Evolutionary conservation across 2,113 vertebrate species (phyloP).

Genomic region (Ictalurus punctatus): DNA sequence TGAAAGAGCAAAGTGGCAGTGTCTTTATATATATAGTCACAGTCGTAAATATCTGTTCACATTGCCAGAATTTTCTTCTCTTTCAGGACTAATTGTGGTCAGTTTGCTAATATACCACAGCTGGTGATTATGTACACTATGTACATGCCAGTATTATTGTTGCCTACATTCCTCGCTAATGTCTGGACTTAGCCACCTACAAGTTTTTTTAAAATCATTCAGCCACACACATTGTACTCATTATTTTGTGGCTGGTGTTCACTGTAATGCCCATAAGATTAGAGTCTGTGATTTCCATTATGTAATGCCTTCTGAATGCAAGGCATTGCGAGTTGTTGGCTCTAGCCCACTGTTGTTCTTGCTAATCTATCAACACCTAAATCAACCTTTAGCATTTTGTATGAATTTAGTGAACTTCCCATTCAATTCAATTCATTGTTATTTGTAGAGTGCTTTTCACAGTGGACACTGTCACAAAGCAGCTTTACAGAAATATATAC

Average conservation of each 20-base stretch:
- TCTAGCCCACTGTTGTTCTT: neutral
- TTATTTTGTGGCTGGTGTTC: neutral
- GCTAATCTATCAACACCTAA: neutral
- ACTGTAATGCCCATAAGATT: neutral
- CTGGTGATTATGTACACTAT: neutral
- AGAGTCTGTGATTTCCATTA: neutral
- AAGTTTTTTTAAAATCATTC: neutral
- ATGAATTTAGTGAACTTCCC: neutral
- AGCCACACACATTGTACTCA: neutral
- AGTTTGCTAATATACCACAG: neutral
- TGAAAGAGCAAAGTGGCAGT: neutral
- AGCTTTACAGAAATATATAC: too few species aligned
- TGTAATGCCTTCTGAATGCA: neutral
- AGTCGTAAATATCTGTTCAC: neutral
- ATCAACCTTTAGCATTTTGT: neutral
- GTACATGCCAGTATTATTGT: neutral
- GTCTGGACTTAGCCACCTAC: neutral
- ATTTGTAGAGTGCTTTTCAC: too few species aligned
- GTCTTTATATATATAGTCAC: neutral
- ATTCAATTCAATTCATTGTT: neutral
- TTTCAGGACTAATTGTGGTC: neutral
- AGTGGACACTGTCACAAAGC: too few species aligned
- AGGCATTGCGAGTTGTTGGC: neutral
- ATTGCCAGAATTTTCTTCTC: neutral
- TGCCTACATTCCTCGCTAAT: neutral